A percentile compares a stretch with the other conserved stretches of the same genome.
Evolutionary conservation across 2,888 invertebrate genomes (phyloP).

Genomic region (Chrysotoxum bicinctum): DNA sequence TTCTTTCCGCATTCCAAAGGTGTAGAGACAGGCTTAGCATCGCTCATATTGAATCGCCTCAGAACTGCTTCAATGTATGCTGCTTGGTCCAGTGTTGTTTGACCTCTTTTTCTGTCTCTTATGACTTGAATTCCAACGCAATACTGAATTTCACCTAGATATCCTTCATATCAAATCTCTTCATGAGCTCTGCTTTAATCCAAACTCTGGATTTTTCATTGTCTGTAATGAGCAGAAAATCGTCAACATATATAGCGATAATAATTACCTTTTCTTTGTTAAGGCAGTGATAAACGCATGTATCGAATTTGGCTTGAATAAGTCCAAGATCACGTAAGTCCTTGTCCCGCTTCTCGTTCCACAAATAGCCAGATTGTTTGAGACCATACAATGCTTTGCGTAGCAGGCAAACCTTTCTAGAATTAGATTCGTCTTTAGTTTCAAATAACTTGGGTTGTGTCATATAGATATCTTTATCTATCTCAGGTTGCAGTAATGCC

Average conservation of each 20-base stretch:
- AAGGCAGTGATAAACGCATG: constrained; percentile 24
- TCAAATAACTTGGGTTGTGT: constrained; percentile 9
- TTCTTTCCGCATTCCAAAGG: neutral
- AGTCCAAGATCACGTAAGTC: constrained; percentile 24
- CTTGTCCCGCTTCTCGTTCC: constrained; percentile 31
- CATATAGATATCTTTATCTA: constrained; percentile 13
- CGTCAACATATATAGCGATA: neutral
- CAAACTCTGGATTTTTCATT: neutral
- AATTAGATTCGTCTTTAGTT: neutral
- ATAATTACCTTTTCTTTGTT: neutral
- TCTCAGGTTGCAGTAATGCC: neutral
- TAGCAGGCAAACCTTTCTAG: constrained; percentile 15
- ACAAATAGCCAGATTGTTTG: constrained; percentile 28
- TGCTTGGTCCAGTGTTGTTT: constrained; percentile 21
- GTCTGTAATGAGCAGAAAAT: constrained; percentile 15
- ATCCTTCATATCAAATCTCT: constrained; percentile 2
- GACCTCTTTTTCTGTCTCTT: neutral
- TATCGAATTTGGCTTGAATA: constrained; percentile 21
- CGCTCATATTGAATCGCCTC: constrained; percentile 28
- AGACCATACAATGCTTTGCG: constrained; percentile 27
- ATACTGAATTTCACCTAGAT: neutral
- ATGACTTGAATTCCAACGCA: constrained; percentile 7
- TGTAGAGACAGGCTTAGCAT: constrained; percentile 24
- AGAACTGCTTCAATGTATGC: constrained; percentile 13
- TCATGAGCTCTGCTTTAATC: neutral